A percentile compares a stretch with the other conserved stretches of the same genome.
Evolutionary conservation across 2,113 vertebrate genomes (phyloP).

Genomic region (Chloropsis cyanopogon): DNA sequence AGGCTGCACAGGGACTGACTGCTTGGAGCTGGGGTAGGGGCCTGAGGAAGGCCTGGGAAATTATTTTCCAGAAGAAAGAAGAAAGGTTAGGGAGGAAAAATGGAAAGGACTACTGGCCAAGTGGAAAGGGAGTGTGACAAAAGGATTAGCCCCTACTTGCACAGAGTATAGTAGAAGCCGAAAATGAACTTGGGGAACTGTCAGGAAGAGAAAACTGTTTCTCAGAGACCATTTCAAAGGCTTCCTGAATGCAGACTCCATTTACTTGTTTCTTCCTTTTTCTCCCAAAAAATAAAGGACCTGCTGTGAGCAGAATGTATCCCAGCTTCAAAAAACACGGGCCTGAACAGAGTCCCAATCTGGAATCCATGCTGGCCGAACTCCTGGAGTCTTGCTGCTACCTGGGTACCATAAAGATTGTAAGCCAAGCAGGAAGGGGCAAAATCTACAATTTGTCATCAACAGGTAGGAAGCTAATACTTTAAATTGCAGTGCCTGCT

Average conservation of each 20-base stretch:
- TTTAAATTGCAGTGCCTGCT: not conserved
- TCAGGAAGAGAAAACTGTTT: not conserved
- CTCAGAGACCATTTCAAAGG: not conserved
- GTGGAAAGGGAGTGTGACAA: not conserved
- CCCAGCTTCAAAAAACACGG: not conserved
- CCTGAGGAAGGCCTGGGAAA: not conserved
- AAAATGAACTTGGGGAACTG: not conserved
- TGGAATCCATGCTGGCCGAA: not conserved
- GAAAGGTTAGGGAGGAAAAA: not conserved
- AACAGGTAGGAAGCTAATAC: not conserved
- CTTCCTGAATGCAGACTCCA: not conserved
- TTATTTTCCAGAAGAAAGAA: not conserved
- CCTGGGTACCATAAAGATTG: not conserved
- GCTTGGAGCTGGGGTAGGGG: not conserved
- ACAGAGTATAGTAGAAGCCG: not conserved
- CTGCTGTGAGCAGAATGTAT: not conserved
- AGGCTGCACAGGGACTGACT: not conserved
- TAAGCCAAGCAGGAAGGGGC: not conserved
- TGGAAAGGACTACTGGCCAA: not conserved
- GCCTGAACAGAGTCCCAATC: not conserved
- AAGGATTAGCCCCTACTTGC: not conserved
- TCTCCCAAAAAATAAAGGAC: not conserved
- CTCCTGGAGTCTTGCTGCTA: not conserved
- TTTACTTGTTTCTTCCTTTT: not conserved
- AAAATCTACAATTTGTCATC: not conserved